A percentile compares a stretch with the other conserved stretches of the same genome.
Evolutionary conservation across 2,797 vertebrate genomes (phyloP).

Genomic region (Poecilia velifera): DNA sequence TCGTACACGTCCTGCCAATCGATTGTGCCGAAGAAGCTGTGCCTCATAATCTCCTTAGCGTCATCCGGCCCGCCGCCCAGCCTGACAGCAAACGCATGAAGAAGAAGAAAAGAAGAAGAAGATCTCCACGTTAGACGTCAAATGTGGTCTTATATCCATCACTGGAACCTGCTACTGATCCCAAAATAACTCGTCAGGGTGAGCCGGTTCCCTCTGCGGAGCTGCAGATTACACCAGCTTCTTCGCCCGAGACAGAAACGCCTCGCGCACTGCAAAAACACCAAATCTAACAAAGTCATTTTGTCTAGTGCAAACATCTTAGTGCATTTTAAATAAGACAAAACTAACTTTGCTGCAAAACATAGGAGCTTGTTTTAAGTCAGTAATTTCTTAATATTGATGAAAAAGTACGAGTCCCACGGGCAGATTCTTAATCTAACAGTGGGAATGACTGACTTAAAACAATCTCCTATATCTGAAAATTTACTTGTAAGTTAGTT

Average conservation of each 20-base stretch:
- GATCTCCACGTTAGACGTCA: constrained; percentile 12
- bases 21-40: constrained; percentile 91
- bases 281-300: too few species aligned
- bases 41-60: constrained; percentile 98
- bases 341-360: too few species aligned
- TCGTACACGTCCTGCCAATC: constrained; percentile 97
- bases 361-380: too few species aligned
- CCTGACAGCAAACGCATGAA: constrained; percentile 49
- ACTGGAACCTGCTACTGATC: constrained; percentile 60
- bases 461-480: too few species aligned
- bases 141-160: constrained; percentile 46
- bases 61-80: constrained; percentile 92
- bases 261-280: constrained; percentile 5
- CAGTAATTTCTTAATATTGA: too few species aligned
- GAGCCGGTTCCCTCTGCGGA: constrained; percentile 49
- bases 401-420: too few species aligned
- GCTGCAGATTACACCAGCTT: constrained; percentile 32
- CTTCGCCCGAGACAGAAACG: constrained; percentile 41
- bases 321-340: too few species aligned
- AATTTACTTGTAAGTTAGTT: too few species aligned
- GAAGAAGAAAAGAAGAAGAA: constrained; percentile 22
- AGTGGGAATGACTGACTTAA: too few species aligned
- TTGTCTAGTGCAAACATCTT: too few species aligned
- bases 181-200: constrained; percentile 57
- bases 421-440: too few species aligned